Evolutionary conservation across 2,797 vertebrate genomes (phyloP).

Genomic region (Hafferia zeledoni): DNA sequence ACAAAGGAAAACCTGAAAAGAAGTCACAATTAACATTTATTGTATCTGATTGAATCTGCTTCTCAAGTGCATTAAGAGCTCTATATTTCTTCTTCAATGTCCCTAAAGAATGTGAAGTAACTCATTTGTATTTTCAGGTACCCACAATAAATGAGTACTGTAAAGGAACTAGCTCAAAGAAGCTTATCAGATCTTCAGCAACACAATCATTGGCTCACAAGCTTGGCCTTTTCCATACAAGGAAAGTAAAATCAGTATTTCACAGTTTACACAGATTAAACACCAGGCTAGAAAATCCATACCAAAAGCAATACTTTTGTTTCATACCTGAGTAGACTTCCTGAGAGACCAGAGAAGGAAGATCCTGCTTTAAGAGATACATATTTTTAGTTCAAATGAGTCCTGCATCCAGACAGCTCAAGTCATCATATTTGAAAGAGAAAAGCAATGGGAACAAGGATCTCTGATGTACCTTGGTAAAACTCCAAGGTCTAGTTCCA

Average conservation of each 20-base stretch:
- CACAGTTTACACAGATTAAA: not conserved
- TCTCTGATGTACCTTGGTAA: not conserved
- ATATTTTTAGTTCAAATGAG: not conserved
- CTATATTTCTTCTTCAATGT: not conserved
- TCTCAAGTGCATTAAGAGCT: not conserved
- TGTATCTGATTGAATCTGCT: not conserved
- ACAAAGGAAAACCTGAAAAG: not conserved
- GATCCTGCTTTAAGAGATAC: not conserved
- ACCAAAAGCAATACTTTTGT: not conserved
- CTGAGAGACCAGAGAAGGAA: not conserved
- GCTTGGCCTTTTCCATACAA: not conserved
- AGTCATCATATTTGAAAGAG: not conserved
- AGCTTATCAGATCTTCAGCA: not conserved
- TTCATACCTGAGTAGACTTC: not conserved
- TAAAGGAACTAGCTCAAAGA: not conserved
- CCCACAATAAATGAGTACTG: not conserved
- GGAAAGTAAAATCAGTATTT: not conserved
- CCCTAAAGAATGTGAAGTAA: not conserved
- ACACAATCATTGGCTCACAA: not conserved
- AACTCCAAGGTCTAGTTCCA: constrained; percentile 11
- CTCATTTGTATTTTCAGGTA: not conserved
- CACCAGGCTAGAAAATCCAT: not conserved
- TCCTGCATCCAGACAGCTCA: not conserved
- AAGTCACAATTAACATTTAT: not conserved
- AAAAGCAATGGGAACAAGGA: not conserved